Conservation (phyloP, 2,797 vertebrate genomes). For the Intellagama lesueurii region DNA sequence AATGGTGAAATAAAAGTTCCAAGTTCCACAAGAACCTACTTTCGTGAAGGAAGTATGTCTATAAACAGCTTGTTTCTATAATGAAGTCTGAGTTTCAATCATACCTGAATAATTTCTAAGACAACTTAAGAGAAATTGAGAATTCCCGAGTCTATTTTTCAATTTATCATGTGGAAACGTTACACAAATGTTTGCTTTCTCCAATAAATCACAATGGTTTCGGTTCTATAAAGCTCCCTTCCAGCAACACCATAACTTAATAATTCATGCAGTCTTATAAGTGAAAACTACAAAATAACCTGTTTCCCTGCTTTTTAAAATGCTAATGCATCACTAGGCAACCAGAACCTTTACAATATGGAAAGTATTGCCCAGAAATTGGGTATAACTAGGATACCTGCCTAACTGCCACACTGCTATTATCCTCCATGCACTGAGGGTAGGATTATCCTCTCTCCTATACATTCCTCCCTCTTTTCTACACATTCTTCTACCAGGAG, state of each 20-base stretch:
- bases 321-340: background rate
- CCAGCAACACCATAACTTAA: background rate
- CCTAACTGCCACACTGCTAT: too few relatives aligned
- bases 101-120: background rate
- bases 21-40: conserved; percentile 65
- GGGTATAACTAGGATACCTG: too few relatives aligned
- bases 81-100: background rate
- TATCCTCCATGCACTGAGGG: too few relatives aligned
- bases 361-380: background rate
- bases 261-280: background rate
- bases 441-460: too few relatives aligned
- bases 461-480: too few relatives aligned
- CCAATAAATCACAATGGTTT: too few relatives aligned
- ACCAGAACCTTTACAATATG: too few relatives aligned
- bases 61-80: conserved; percentile 32
- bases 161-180: background rate
- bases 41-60: conserved; percentile 73
- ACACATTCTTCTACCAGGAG: too few relatives aligned
- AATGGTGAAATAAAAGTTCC: conserved; percentile 62
- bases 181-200: background rate
- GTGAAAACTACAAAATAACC: background rate
- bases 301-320: background rate
- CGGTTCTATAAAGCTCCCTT: background rate
- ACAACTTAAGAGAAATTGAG: rapidly evolving
- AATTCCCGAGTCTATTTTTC: background rate